Conservation (phyloP, 92 coral and sea anemone species). For the Palythoa caribaeorum region DNA sequence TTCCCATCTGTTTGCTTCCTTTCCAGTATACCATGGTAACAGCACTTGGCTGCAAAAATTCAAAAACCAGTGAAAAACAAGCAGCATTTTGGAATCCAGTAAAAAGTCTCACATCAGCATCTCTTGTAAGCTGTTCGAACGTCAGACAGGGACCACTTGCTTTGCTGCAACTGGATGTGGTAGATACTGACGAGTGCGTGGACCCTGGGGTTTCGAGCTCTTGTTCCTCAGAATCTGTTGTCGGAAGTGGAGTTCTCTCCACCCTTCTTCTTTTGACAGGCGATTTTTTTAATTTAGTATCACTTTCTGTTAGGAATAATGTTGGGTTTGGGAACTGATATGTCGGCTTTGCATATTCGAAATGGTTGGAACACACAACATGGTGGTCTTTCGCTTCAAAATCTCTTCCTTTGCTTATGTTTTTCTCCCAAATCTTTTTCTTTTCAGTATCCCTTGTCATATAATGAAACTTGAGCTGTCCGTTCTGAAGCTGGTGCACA, state of each 20-base stretch:
- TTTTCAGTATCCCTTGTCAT: slow-evolving; percentile 29
- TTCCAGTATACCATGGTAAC: slow-evolving; percentile 58
- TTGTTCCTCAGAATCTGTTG: neutral
- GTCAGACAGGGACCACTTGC: slow-evolving; percentile 24
- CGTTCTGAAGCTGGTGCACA: neutral
- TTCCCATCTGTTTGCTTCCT: neutral
- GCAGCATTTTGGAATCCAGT: slow-evolving; percentile 53
- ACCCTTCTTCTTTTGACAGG: no score
- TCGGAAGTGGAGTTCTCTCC: neutral
- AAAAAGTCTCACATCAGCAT: slow-evolving; percentile 46
- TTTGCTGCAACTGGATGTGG: neutral
- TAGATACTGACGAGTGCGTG: neutral
- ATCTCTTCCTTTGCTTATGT: neutral
- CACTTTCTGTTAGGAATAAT: neutral
- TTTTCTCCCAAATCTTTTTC: neutral
- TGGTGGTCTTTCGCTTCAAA: neutral
- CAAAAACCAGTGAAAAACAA: slow-evolving; percentile 38
- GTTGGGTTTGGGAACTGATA: slow-evolving; percentile 19
- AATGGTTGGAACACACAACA: no score
- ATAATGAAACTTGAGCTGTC: no score
- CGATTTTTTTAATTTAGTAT: no score
- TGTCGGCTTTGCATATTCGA: neutral
- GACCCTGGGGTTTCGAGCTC: no score
- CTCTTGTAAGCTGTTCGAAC: slow-evolving; percentile 46
- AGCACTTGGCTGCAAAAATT: slow-evolving; percentile 31